Percentiles rank a stretch among this genome's conserved stretches.
Conservation (phyloP, 1,140 invertebrate species). For the Ptiloglossa arizonensis region DNA sequence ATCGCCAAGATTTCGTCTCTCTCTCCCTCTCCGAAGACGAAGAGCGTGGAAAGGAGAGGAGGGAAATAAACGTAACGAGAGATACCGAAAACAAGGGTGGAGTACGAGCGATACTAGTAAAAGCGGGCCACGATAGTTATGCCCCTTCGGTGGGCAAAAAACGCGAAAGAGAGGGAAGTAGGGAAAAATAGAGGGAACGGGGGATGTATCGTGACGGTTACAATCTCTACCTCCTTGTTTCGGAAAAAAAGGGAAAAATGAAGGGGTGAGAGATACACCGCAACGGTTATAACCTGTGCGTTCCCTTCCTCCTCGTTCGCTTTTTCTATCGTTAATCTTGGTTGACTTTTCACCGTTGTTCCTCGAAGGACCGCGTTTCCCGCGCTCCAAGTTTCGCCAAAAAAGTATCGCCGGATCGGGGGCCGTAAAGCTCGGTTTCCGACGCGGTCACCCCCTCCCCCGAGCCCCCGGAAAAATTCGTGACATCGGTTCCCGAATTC, state of each 20-base stretch:
- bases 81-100: not conserved
- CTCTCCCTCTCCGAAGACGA: too few relatives aligned
- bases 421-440: not conserved
- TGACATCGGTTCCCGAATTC: not conserved
- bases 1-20: too few relatives aligned
- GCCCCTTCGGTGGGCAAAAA: not conserved
- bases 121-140: not conserved
- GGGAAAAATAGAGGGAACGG: not conserved
- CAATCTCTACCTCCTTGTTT: not conserved
- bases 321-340: slow-evolving; percentile 2
- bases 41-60: too few relatives aligned
- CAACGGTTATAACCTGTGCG: slow-evolving; percentile 4
- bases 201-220: slow-evolving; percentile 14
- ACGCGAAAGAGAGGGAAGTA: not conserved
- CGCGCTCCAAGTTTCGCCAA: not conserved
- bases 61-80: not conserved
- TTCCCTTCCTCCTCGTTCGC: not conserved
- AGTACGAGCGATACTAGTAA: not conserved
- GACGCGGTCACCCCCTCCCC: not conserved
- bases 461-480: too few relatives aligned
- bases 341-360: not conserved
- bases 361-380: not conserved
- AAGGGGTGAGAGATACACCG: not conserved
- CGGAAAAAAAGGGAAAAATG: slow-evolving; percentile 1
- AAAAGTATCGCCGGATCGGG: not conserved